These are phyloP conservation scores for Ommatoiulus sabulosus DNA, from an alignment of 2,888 invertebrate genomes.

Conservation along the genomic window DNA sequence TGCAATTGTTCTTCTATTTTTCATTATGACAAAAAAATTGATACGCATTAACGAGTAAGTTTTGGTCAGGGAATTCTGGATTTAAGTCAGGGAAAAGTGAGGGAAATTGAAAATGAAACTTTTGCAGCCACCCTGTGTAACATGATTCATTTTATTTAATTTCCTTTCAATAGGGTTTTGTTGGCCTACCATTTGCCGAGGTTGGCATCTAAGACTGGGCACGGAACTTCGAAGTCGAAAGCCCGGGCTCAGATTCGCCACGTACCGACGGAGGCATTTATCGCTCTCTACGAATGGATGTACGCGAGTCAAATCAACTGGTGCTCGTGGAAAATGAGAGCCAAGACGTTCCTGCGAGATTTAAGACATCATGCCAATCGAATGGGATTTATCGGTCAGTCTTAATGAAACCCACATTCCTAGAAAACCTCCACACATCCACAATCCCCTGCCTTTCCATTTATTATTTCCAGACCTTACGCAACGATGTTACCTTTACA, in stretches of 20 bases:
- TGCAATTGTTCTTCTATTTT: no score
- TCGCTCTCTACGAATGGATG: constrained; percentile 30
- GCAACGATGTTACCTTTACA: background rate
- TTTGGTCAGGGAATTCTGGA: no score
- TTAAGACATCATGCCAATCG: background rate
- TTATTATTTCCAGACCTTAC: background rate
- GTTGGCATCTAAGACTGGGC: background rate
- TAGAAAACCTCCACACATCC: background rate
- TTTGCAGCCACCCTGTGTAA: no score
- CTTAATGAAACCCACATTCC: background rate
- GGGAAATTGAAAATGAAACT: background rate
- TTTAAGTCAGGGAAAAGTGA: background rate
- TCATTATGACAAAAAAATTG: no score
- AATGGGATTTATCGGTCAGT: constrained; percentile 4
- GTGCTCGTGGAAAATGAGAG: background rate
- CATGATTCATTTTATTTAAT: background rate
- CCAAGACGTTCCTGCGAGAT: background rate
- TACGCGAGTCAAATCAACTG: background rate
- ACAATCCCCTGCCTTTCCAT: background rate
- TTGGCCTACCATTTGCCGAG: background rate
- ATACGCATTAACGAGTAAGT: no score
- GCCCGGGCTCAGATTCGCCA: no score
- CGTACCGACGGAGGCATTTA: background rate
- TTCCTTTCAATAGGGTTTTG: background rate
- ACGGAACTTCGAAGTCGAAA: background rate